These are phyloP conservation scores for Alligator mississippiensis DNA, from an alignment of 2,113 vertebrate genomes.

Conservation along the genomic window DNA sequence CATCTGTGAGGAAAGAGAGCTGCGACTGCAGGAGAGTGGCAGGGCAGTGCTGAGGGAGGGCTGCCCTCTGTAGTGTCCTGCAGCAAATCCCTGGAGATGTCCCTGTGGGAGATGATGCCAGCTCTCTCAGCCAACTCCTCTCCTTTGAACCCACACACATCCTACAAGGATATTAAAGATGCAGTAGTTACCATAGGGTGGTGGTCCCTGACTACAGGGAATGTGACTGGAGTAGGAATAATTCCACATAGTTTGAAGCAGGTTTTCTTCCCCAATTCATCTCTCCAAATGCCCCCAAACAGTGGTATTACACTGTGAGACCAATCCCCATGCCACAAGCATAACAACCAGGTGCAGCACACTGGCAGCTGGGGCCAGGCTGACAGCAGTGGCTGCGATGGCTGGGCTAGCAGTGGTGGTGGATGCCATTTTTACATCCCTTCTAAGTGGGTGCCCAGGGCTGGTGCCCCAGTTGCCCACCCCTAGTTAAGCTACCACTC, in stretches of 20 bases:
- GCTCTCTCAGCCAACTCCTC: background rate
- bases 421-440: background rate
- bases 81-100: background rate
- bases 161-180: background rate
- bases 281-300: background rate
- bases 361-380: background rate
- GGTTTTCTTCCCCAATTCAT: background rate
- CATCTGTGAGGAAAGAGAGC: background rate
- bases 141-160: background rate
- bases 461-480: no score
- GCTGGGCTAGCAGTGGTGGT: no score
- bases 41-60: background rate
- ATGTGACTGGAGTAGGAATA: background rate
- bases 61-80: background rate
- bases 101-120: background rate
- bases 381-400: no score
- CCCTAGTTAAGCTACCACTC: no score
- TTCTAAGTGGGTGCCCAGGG: background rate
- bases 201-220: background rate
- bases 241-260: accelerated
- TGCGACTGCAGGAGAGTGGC: background rate
- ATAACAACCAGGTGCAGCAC: background rate
- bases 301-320: background rate
- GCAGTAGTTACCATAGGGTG: no score
- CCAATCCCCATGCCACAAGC: background rate